Conservation (phyloP, 2,888 invertebrate genomes). For the Patella depressa region DNA sequence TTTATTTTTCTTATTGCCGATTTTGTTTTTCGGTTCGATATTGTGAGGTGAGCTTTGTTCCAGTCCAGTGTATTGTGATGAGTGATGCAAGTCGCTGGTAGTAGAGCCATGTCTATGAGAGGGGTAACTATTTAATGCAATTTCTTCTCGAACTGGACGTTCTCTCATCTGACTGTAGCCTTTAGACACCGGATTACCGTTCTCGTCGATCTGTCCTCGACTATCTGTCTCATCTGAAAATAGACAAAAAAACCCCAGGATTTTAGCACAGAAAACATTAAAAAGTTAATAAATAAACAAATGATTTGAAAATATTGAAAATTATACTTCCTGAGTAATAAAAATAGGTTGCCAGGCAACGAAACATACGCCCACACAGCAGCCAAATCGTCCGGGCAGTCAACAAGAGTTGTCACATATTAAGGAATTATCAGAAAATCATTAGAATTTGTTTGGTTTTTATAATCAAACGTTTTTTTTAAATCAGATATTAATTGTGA, state of each 20-base stretch:
- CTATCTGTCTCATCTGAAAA: neutral
- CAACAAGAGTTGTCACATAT: too few relatives aligned
- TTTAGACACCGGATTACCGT: slow-evolving; percentile 55
- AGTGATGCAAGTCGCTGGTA: neutral
- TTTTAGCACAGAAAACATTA: too few relatives aligned
- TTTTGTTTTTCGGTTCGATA: neutral
- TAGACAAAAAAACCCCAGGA: neutral
- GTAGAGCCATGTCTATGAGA: neutral
- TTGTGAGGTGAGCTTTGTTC: neutral
- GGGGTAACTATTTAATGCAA: neutral
- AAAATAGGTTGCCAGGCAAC: too few relatives aligned
- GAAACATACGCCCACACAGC: too few relatives aligned
- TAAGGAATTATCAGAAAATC: too few relatives aligned
- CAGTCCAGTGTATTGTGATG: neutral
- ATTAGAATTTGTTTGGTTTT: too few relatives aligned
- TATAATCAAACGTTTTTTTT: too few relatives aligned
- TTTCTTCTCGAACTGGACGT: slow-evolving; percentile 5
- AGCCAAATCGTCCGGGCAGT: too few relatives aligned
- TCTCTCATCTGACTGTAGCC: slow-evolving; percentile 57
- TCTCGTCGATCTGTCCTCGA: slow-evolving; percentile 42
- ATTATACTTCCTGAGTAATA: too few relatives aligned
- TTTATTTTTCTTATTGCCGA: slow-evolving; percentile 29
- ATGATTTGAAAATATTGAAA: too few relatives aligned
- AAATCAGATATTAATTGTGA: too few relatives aligned
- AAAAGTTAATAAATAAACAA: too few relatives aligned